A percentile compares a stretch with the other conserved stretches of the same genome.
These are phyloP conservation scores for Lanistes nyassanus DNA, from an alignment of 1,140 invertebrate genomes.

Conservation along the genomic window DNA sequence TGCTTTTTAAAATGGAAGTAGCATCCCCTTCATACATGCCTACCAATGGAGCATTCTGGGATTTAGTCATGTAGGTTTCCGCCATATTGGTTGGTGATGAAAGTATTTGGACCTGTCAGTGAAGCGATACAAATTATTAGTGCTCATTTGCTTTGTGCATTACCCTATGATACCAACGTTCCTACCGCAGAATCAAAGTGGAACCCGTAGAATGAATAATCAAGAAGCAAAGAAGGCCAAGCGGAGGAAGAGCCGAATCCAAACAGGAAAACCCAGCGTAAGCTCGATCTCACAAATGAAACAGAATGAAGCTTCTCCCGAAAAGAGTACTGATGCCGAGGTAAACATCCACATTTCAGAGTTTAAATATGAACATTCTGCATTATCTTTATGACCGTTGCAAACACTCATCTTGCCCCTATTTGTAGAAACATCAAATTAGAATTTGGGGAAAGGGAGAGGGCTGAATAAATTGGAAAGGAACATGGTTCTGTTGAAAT, in stretches of 20 bases:
- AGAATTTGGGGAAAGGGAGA: background rate
- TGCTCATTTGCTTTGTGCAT: constrained; percentile 16
- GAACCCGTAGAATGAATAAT: constrained; percentile 39
- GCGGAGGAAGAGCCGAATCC: constrained; percentile 41
- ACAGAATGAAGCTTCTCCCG: constrained; percentile 25
- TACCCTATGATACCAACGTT: constrained; percentile 3
- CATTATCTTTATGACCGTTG: background rate
- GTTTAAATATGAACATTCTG: background rate
- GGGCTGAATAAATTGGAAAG: background rate
- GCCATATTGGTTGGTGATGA: constrained; percentile 28
- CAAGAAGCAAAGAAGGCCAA: constrained; percentile 45
- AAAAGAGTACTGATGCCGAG: constrained; percentile 26
- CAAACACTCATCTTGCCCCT: background rate
- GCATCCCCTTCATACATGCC: constrained; percentile 20
- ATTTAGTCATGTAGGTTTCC: constrained; percentile 16
- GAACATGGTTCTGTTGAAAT: too few relatives aligned
- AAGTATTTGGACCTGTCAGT: constrained; percentile 4
- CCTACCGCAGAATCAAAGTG: constrained; percentile 6
- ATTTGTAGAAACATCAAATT: background rate
- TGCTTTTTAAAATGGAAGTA: background rate
- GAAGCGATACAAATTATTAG: constrained; percentile 10
- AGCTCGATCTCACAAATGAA: constrained; percentile 28
- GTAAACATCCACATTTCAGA: constrained; percentile 7
- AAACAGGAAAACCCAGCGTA: constrained; percentile 31
- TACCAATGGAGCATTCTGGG: constrained; percentile 22